Evolutionary conservation across 2,888 invertebrate genomes (phyloP), one percentile per base, ranked within the genome.

Genomic region (Chymomyza procnemis): DNA sequence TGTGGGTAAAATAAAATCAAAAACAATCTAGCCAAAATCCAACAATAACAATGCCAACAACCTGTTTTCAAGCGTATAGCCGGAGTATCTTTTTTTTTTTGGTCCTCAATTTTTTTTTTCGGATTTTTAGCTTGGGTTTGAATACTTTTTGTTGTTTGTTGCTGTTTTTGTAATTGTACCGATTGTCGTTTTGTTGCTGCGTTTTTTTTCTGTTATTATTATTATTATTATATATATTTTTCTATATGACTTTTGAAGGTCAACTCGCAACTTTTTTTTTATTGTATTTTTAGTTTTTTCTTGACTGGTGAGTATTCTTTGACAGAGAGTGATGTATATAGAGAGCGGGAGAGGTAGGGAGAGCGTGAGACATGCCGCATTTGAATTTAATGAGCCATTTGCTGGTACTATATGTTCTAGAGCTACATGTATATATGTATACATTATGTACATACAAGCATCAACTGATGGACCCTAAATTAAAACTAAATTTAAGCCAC

Each of bases 351-450:
- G 47, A n/a, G 47, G n/a, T n/a, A n/a, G n/a, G n/a, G n/a, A n/a
- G n/a, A n/a, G n/a, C n/a, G n/a, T n/a, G n/a, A 14, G 47, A 47
- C 6, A 18, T 18, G 50, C 50, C 5, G 16, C 64, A 66, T 65
- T 68, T 52, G 66, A 56, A 79, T 80, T 81, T 83, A 85, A 81
- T 85, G 80, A 85, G 86, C 69, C 80, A 70, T 80, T 78, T 72
- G 80, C 73, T 12, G 3, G 12, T 12, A 41, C 34, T 41, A 41
- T 41, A 41, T 9, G 12, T 41, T 12, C n/a, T 54, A 54, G n/a
- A n/a, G 22, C 21, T 21, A 54, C 19, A 54, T 54, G 16, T 22
- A 22, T 19, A 18, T 19, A 19, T 22, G 9, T 54, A 6, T 26
- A 5, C 8, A 26, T 2, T 26, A 26, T 26, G 26, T 4, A 6